phyloP scores from a whole-genome alignment of 2,888 invertebrate genomes.

The Cenopis cana region DNA sequence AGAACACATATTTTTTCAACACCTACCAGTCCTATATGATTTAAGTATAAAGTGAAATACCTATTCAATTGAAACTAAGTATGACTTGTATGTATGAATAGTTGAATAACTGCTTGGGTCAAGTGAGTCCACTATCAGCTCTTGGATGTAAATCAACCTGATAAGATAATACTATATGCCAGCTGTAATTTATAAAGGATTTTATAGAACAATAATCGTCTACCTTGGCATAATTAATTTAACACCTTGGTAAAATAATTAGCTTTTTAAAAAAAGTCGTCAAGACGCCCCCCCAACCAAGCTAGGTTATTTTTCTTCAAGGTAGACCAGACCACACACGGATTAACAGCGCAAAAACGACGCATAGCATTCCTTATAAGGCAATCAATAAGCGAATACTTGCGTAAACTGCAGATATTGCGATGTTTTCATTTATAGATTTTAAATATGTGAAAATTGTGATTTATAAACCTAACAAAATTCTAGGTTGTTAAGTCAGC shows the following conservation, averaged over 20 bases:
- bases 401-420: constrained; percentile 37
- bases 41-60: not conserved
- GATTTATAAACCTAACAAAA: not conserved
- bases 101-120: constrained; percentile 23
- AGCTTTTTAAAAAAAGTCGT: constrained; percentile 21
- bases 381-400: constrained; percentile 44
- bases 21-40: not conserved
- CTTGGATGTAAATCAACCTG: constrained; percentile 26
- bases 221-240: constrained; percentile 38
- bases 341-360: constrained; percentile 40
- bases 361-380: constrained; percentile 25
- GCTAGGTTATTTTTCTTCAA: constrained; percentile 44
- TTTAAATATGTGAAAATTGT: not conserved
- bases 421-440: not conserved
- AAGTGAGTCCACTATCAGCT: constrained; percentile 35
- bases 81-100: constrained; percentile 9
- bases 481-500: constrained; percentile 15
- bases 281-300: constrained; percentile 8
- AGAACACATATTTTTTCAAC: no score
- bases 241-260: constrained; percentile 28
- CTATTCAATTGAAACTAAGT: not conserved
- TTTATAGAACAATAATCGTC: constrained; percentile 11
- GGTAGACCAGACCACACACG: constrained; percentile 46
- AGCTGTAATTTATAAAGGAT: constrained; percentile 15
- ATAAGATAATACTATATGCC: constrained; percentile 39